These are phyloP conservation scores for Drosophila melanosoma DNA, from an alignment of 2,888 invertebrate species.

Conservation along the genomic window DNA sequence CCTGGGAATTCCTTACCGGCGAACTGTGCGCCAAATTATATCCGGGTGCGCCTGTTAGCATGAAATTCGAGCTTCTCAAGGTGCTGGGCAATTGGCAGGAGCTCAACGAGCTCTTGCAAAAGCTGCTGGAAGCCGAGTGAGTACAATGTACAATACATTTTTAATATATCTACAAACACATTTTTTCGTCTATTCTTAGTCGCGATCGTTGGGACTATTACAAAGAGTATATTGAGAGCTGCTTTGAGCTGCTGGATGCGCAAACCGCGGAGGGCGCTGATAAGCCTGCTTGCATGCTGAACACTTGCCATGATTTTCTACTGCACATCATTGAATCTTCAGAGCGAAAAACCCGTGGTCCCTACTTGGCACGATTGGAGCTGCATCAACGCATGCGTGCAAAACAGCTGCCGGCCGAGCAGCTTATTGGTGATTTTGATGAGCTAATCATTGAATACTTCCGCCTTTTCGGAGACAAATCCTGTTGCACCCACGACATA, in stretches of 20 bases:
- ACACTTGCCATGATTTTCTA: constrained; percentile 83
- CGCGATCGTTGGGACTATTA: constrained; percentile 91
- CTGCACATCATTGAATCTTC: constrained; percentile 86
- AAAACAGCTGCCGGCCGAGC: constrained; percentile 86
- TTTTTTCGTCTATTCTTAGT: constrained; percentile 79
- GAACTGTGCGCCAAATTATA: constrained; percentile 89
- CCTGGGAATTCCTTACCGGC: constrained; percentile 92
- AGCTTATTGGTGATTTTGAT: constrained; percentile 88
- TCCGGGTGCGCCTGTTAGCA: constrained; percentile 89
- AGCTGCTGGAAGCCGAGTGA: constrained; percentile 90
- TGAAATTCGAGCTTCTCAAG: constrained; percentile 90
- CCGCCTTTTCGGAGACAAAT: constrained; percentile 91
- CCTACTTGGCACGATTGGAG: constrained; percentile 93
- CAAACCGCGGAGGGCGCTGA: constrained; percentile 18
- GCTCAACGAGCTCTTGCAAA: constrained; percentile 90
- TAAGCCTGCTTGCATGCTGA: constrained; percentile 52
- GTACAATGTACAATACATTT: constrained; percentile 34
- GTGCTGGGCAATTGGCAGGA: constrained; percentile 91
- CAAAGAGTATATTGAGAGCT: constrained; percentile 90
- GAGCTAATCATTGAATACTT: constrained; percentile 92
- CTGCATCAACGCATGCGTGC: constrained; percentile 88
- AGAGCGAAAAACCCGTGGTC: constrained; percentile 89
- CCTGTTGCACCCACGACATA: constrained; percentile 94
- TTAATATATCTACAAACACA: not conserved
- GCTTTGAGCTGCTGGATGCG: constrained; percentile 87